Base-by-base conservation (phyloP, 2,113 vertebrate species). In the Rhizomys pruinosus region DNA sequence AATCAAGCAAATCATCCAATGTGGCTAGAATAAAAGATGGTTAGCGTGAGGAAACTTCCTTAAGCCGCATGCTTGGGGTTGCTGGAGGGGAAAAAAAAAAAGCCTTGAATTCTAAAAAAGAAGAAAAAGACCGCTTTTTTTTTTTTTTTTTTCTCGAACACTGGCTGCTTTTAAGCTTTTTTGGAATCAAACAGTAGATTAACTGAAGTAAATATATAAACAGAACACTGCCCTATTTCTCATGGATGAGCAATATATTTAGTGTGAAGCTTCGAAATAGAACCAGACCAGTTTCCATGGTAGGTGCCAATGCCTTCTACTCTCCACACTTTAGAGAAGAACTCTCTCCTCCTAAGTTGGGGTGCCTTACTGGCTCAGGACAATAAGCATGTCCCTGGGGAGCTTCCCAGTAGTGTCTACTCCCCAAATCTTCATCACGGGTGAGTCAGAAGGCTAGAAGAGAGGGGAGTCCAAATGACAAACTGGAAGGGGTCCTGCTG, bases 141-240 rank as follows among this genome's bases (percentile, higher is more conserved):
- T 84, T 79, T 47, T 77, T n/a, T 63, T 32, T 76, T 79, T 81
- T 84, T 79, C 47, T 77, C 91, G 23, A 57, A 82, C 16, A 80
- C 44, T 59, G 19, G 61, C 72, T 94, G 20, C 66, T 72, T 78
- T 77, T 85, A 23, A 37, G 42, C 17, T 39, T 42, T 59, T 76
- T 29, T 22, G 47, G 61, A 72, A 82, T 87, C 57, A 59, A 52
- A 23, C 61, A 64, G 37, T 42, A 47, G 23, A 22, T 73, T 63
- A 74, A 71, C 39, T 61, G 52, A 79, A 82, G n/a, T 77, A 72
- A 74, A 73, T n/a, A 73, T n/a, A 52, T 2, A 39, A 64, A 61
- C 44, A 22, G 27, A 84, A 76, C 39, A 0, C 44, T 20, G 2
- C 19, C n/a, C 69, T 69, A 0, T 63, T 72, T 80, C 37, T 71